Base-by-base conservation (phyloP, 2,888 invertebrate genomes). In the Drosophila dives region DNA sequence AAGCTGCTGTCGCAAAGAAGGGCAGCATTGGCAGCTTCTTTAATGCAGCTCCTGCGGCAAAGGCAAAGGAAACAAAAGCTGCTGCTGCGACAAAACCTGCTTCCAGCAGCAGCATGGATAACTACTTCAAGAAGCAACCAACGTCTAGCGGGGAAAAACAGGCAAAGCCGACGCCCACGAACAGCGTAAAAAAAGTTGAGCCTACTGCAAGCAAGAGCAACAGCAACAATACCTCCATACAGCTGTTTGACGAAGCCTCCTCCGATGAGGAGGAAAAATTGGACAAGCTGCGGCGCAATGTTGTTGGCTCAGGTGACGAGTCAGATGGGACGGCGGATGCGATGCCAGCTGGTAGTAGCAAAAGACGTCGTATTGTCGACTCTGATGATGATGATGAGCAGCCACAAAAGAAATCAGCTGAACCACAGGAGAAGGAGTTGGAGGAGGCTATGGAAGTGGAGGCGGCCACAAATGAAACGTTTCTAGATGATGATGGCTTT, bases 401-500 rank as follows among this genome's bases (percentile, higher is more conserved):
- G 36, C 90, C 90, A 23, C 71, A 81, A 54, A 90, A 86, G 60
- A 88, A 86, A 64, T 23, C 81, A 17, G 45, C 63, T 8, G 90
- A 86, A 45, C 82, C 85, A 1, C 70, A 64, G 17, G 23, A 50
- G 72, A 15, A 88, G 75, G 64, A 72, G 65, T 5, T 69, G 26
- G 64, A 72, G 8, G 69, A 77, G 6, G 45, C 69, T 12, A 76
- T 75, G 11, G 59, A 64, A 2, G 69, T 38, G 10, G 74, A 64
- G 17, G 54, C 73, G 6, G 72, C 75, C 1, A 65, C 77, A 62
- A 79, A 81, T n/a, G 89, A 92, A 75, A 92, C 92, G 5, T 92
- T 81, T 75, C 74, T 92, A 40, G 92, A 92, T 76, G 92, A 92
- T 3, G 92, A 92, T 64, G 92, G 92, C 33, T 92, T 92, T 69